A percentile compares a stretch with the other conserved stretches of the same genome.
Evolutionary conservation across 2,797 vertebrate species (phyloP).

Genomic region (Molossus alvarezi): DNA sequence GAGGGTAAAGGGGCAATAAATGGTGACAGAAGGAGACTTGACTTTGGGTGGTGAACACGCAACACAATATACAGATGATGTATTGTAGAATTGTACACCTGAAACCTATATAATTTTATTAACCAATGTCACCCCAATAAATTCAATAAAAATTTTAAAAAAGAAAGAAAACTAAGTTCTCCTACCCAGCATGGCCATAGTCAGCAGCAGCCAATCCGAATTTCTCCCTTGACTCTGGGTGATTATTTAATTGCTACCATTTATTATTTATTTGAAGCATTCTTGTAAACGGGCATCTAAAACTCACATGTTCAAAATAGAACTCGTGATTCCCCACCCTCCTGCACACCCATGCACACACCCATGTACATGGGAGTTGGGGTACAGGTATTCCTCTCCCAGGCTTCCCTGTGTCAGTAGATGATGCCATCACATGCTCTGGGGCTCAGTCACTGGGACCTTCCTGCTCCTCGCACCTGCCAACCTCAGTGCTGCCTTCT

Average conservation of each 20-base stretch:
- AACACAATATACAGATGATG: neutral
- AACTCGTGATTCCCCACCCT: neutral
- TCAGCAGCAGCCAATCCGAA: neutral
- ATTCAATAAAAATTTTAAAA: neutral
- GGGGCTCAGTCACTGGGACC: neutral
- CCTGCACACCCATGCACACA: no score
- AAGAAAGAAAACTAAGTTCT: neutral
- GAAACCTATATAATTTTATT: neutral
- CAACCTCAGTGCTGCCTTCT: neutral
- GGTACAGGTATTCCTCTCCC: neutral
- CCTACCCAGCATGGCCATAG: accelerated
- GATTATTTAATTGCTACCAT: neutral
- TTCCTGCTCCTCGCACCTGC: neutral
- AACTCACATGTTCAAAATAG: neutral
- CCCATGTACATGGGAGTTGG: no score
- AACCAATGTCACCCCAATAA: neutral
- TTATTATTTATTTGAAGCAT: neutral
- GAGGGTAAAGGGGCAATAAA: neutral
- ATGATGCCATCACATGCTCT: neutral
- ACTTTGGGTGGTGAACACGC: neutral
- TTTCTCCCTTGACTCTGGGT: neutral
- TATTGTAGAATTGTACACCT: neutral
- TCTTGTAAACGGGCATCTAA: neutral
- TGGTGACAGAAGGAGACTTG: neutral
- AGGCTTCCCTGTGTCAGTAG: neutral